Evolutionary conservation across 2,888 invertebrate genomes (phyloP), one percentile per base, ranked within the genome.

Genomic region (Schrankia costaestrigalis): DNA sequence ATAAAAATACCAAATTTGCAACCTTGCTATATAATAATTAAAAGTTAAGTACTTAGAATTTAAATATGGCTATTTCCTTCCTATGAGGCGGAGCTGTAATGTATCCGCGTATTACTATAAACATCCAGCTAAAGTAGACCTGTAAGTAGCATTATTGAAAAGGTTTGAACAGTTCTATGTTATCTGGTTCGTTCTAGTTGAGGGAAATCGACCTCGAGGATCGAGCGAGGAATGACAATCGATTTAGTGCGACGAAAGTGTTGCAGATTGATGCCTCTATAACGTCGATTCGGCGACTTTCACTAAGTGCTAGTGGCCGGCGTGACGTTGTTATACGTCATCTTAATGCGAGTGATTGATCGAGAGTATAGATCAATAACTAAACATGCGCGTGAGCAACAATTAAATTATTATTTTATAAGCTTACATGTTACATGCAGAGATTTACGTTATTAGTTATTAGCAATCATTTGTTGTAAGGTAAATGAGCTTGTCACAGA

Each of bases 161-260:
- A 12, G 13, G 10, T 17, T 10, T 27, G 35, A 32, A 46, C 36
- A 40, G 56, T 29, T 46, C 41, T 24, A 9, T 12, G 29, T 35
- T 27, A 30, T 41, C 28, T 47, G 48, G 50, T 38, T 25, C 32
- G 37, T 41, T 50, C 46, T 49, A 49, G 37, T 31, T 30, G 31
- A 54, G 72, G 68, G 74, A 75, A 79, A 77, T 71, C 74, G 64
- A 35, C 53, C 35, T 26, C 35, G 57, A 61, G 70, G 71, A 67
- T 67, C 66, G 57, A 52, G 45, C 44, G 46, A 41, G 50, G 81
- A 80, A 81, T 82, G 67, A 74, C 78, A 83, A 84, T 82, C 72
- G 72, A 72, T 73, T 74, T 61, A 61, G 47, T 57, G 62, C 69
- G 65, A 71, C 67, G 82, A 82, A 82, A 83, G 82, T 83, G 79